Evolutionary conservation across 1,140 invertebrate genomes (phyloP).

Genomic region (honey bee (Apis mellifera)): DNA sequence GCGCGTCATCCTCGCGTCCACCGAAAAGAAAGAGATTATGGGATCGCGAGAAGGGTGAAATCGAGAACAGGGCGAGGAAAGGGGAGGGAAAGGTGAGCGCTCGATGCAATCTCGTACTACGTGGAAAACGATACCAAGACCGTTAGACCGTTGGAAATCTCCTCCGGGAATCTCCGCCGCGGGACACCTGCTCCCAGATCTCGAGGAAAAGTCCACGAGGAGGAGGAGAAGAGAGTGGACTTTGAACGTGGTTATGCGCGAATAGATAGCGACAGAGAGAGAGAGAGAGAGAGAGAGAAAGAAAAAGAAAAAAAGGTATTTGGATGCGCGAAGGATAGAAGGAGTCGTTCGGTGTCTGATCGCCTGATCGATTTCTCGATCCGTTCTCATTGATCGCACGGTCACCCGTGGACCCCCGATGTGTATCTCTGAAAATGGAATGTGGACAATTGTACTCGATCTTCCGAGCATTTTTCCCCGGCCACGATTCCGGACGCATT

Average conservation of each 20-base stretch:
- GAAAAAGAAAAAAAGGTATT: slow-evolving; percentile 2
- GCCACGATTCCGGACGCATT: slow-evolving; percentile 47
- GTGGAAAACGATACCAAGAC: slow-evolving; percentile 62
- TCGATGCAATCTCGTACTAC: slow-evolving; percentile 63
- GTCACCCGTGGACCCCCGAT: not conserved
- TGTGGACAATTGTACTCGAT: slow-evolving; percentile 57
- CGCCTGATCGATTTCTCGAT: slow-evolving; percentile 48
- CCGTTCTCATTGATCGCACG: slow-evolving; percentile 1
- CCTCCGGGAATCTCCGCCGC: slow-evolving; percentile 69
- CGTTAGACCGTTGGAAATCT: slow-evolving; percentile 64
- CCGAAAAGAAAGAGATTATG: slow-evolving; percentile 40
- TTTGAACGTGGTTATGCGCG: not conserved
- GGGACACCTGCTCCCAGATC: slow-evolving; percentile 67
- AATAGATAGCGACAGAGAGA: slow-evolving; percentile 7
- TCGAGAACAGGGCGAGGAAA: slow-evolving; percentile 29
- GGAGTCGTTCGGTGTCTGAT: not conserved
- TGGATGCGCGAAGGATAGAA: slow-evolving; percentile 15
- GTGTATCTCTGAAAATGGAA: slow-evolving; percentile 34
- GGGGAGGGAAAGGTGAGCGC: not conserved
- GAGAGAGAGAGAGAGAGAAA: not conserved
- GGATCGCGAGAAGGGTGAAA: slow-evolving; percentile 24
- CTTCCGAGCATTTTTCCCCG: slow-evolving; percentile 54
- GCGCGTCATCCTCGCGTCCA: slow-evolving; percentile 31
- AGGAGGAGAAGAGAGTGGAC: slow-evolving; percentile 33
- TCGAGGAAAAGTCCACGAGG: slow-evolving; percentile 38